These are phyloP conservation scores for Accipiter cooperii DNA, from an alignment of 2,113 vertebrate genomes.

Conservation along the genomic window DNA sequence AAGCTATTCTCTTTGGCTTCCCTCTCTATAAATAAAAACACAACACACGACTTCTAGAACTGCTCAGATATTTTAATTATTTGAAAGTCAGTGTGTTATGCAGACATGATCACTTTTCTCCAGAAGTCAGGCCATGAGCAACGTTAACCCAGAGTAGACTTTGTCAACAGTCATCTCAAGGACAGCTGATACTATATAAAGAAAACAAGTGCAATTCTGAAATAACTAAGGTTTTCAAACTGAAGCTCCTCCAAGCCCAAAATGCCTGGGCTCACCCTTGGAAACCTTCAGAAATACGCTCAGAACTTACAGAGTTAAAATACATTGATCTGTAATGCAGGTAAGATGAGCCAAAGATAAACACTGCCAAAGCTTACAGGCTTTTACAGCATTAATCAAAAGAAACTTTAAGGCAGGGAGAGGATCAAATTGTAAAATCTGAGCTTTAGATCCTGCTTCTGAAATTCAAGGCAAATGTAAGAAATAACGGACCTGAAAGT, in stretches of 20 bases:
- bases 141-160: not conserved
- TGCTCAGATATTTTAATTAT: not conserved
- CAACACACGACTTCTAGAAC: not conserved
- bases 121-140: not conserved
- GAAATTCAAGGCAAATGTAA: conserved; percentile 3
- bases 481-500: not conserved
- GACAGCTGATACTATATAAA: not conserved
- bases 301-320: not conserved
- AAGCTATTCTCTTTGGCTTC: not conserved
- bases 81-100: not conserved
- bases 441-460: conserved; percentile 1
- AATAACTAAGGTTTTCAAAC: not conserved
- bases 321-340: not conserved
- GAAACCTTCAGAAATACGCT: not conserved
- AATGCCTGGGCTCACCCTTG: not conserved
- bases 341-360: conserved; percentile 42
- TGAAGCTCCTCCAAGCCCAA: not conserved
- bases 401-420: conserved; percentile 17
- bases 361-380: conserved; percentile 12
- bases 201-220: not conserved
- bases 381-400: conserved; percentile 38
- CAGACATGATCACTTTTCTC: not conserved
- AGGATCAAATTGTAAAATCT: conserved; percentile 19
- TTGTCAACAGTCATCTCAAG: not conserved
- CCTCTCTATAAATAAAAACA: conserved; percentile 15